phyloP scores from a whole-genome alignment of 1,140 invertebrate genomes.

The Pseudobourletiella spinata region DNA sequence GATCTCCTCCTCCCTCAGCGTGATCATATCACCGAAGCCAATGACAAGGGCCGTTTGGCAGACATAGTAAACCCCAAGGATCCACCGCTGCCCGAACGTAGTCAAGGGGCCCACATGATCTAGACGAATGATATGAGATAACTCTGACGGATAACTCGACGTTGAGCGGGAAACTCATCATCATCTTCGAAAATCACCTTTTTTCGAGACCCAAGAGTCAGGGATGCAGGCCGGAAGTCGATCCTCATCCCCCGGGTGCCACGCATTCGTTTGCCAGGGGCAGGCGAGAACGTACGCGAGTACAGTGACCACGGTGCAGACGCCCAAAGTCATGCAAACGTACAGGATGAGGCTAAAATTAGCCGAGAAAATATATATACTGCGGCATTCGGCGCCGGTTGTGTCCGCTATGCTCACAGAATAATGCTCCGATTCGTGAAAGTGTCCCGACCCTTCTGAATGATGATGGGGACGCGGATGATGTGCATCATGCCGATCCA shows the following conservation, averaged over 20 bases:
- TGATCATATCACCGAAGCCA: constrained; percentile 31
- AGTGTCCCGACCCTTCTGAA: constrained; percentile 12
- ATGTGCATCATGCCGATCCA: constrained; percentile 23
- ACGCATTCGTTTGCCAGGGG: constrained; percentile 13
- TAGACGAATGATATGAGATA: background rate
- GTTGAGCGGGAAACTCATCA: too few relatives aligned
- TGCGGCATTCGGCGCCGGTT: too few relatives aligned
- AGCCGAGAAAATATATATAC: background rate
- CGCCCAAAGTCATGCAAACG: constrained; percentile 8
- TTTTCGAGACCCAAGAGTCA: constrained; percentile 5
- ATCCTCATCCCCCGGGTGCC: constrained; percentile 12
- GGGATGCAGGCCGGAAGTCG: constrained; percentile 10
- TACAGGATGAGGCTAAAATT: constrained; percentile 14
- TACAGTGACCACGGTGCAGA: constrained; percentile 10
- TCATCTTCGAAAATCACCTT: background rate
- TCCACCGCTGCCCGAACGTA: constrained; percentile 6
- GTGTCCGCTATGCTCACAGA: too few relatives aligned
- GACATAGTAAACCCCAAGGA: constrained; percentile 26
- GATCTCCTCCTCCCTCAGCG: background rate
- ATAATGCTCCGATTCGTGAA: constrained; percentile 17
- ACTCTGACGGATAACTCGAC: background rate
- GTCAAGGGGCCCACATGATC: background rate
- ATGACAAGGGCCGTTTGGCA: constrained; percentile 27
- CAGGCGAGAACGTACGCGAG: constrained; percentile 16
- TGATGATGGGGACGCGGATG: constrained; percentile 14